Evolutionary conservation across 2,113 vertebrate species (phyloP), one percentile per base, ranked within the genome.

Genomic region (Oreotrochilus melanogaster): DNA sequence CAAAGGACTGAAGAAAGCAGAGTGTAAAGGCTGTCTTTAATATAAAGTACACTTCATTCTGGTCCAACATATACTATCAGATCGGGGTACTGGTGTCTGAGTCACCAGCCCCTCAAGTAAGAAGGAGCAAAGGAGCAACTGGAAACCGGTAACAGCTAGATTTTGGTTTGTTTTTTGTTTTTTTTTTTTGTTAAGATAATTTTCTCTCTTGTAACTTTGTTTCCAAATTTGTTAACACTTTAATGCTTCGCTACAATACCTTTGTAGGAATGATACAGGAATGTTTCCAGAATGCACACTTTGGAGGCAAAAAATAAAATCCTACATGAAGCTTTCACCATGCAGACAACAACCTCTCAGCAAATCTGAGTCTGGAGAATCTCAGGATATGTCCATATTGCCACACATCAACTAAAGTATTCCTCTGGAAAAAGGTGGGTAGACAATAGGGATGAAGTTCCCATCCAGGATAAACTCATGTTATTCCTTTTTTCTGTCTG

Each of bases 241-340:
- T 85, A 75, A 39, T 42, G 18, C 10, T 72, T 61, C 75, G 8
- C 53, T 39, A 72, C 19, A 69, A 61, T 23, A 8, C 30, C 15
- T 27, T 53, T 65, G 19, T 35, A 69, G 35, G 39, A 75, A 60
- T 43, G 9, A 67, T 10, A 75, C 12, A 3, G 9, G 7, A 65
- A 72, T 7, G 35, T 69, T 27, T 21, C 21, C 23, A 72, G 79
- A 90, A 43, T 11, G 70, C 6, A 6, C 4, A 33, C 30, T 65
- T 51, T 60, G 54, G 58, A 45, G 8, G 17, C 8, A 39, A 53
- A 69, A 31, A 3, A 0, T 0, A 2, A 2, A 48, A 21, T 8
- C 31, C 14, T 30, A 54, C 81, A 51, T 30, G 13, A 62, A 70
- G 47, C 4, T 66, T n/a, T 57, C 1, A 2, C 5, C 6, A 2